A percentile compares a stretch with the other conserved stretches of the same genome.
Evolutionary conservation across 2,113 vertebrate species (phyloP).

Genomic region (Hypocryptadius cinnamomeus): DNA sequence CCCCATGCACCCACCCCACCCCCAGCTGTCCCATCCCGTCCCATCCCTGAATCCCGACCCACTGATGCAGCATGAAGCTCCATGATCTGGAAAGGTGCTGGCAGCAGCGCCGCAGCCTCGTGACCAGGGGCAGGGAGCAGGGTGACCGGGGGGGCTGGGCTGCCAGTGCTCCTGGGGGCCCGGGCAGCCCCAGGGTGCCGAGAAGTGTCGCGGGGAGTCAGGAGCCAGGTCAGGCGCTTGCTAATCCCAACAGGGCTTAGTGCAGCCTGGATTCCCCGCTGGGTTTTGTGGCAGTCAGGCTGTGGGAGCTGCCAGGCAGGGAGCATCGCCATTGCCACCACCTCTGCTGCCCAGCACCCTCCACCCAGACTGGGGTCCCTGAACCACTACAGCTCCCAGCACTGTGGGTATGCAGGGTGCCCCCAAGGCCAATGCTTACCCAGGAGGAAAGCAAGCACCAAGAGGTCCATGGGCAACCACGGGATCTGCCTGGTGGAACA

Average conservation of each 20-base stretch:
- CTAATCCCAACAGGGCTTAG: background rate
- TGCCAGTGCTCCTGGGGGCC: background rate
- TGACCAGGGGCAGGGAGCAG: background rate
- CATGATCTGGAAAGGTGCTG: constrained; percentile 22
- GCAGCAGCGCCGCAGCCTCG: background rate
- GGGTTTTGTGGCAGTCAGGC: background rate
- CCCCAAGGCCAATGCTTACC: background rate
- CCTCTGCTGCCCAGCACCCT: background rate
- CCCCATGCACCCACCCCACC: background rate
- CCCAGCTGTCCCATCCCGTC: background rate
- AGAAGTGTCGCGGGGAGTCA: rapidly evolving
- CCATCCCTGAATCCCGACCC: background rate
- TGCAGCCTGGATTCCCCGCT: background rate
- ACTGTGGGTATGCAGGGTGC: rapidly evolving
- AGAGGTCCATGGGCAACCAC: constrained; percentile 1
- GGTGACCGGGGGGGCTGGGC: background rate
- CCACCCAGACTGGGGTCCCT: background rate
- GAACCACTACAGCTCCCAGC: background rate
- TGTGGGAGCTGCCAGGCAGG: background rate
- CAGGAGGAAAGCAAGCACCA: background rate
- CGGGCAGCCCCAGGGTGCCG: rapidly evolving
- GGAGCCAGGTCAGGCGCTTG: constrained; percentile 18
- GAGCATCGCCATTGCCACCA: background rate
- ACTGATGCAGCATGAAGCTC: constrained; percentile 34
- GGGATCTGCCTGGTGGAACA: background rate